phyloP scores from a whole-genome alignment of 2,113 vertebrate species.

The Apteryx mantelli region DNA sequence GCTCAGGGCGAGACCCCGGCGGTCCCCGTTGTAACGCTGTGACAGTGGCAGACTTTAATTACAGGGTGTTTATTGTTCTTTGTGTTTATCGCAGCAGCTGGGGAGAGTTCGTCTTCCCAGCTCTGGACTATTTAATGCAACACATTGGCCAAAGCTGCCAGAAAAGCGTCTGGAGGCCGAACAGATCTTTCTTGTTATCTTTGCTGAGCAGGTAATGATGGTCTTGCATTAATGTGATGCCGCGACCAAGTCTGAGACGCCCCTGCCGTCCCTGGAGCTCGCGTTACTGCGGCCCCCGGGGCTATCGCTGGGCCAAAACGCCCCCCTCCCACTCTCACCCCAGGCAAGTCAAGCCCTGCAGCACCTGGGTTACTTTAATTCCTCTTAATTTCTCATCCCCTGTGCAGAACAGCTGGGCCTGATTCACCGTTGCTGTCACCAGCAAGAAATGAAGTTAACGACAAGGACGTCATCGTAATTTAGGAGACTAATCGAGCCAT shows the following conservation, averaged over 20 bases:
- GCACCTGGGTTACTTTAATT: not conserved
- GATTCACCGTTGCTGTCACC: constrained; percentile 39
- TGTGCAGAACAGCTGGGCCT: constrained; percentile 35
- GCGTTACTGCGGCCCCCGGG: not conserved
- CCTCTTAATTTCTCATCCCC: not conserved
- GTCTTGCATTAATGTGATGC: not conserved
- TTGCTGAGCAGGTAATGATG: not conserved
- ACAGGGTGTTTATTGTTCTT: not conserved
- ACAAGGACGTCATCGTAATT: constrained; percentile 41
- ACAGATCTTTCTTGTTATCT: constrained; percentile 20
- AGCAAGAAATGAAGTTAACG: constrained; percentile 60
- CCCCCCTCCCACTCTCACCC: not conserved
- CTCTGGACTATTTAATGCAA: not conserved
- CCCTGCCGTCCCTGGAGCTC: accelerated
- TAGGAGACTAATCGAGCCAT: not conserved
- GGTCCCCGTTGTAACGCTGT: not conserved
- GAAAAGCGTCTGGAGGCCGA: not conserved
- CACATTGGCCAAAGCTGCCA: constrained; percentile 14
- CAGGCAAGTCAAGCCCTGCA: not conserved
- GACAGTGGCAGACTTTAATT: constrained; percentile 39
- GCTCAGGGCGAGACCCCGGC: not conserved
- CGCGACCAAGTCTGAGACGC: not conserved
- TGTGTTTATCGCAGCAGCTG: not conserved
- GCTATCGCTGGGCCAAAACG: not conserved
- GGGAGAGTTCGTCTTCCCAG: not conserved